Base-by-base conservation (phyloP, 2,888 invertebrate species). In the Carpatolechia fugitivella region DNA sequence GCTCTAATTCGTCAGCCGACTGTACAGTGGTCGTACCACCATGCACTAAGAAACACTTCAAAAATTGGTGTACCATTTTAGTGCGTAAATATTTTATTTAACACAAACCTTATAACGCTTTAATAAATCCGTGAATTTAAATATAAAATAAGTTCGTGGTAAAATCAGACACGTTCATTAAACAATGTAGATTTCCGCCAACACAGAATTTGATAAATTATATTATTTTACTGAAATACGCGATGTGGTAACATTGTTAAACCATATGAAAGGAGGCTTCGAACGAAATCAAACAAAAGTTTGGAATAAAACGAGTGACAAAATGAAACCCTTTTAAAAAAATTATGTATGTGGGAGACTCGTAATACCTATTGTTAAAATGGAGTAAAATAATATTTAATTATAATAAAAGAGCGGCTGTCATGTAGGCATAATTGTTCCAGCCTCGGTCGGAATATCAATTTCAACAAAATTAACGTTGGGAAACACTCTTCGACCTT, bases 401-500 rank as follows among this genome's bases (percentile, higher is more conserved):
- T n/a, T 33, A 6, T 31, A 13, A 30, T n/a, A 11, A 20, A 13
- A 13, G 13, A 20, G 29, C 13, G 44, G 24, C 30, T 14, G n/a
- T 30, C 16, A 29, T 47, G 47, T 47, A 1, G 13, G 47, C 47
- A 30, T 47, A 47, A 47, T 30, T 13, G 47, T 47, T 30, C 13
- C 44, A 44, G n/a, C 24, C 47, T 47, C n/a, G 47, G 47, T 10
- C 30, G 29, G 30, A 61, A 33, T 47, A 38, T 46, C 51, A 50
- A 46, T 60, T 57, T 56, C 55, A 56, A 46, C n/a, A 50, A 55
- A 60, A 47, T 35, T 5, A 11, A 35, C 13, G 24, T 35, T 35
- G 35, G 35, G n/a, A 35, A 35, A n/a, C 35, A 35, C 35, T 31
- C 31, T 35, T n/a, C 13, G n/a, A 35, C 35, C 35, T 35, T 35